Evolutionary conservation across 2,797 vertebrate genomes (phyloP).

Genomic region (Diglossa cyanea): DNA sequence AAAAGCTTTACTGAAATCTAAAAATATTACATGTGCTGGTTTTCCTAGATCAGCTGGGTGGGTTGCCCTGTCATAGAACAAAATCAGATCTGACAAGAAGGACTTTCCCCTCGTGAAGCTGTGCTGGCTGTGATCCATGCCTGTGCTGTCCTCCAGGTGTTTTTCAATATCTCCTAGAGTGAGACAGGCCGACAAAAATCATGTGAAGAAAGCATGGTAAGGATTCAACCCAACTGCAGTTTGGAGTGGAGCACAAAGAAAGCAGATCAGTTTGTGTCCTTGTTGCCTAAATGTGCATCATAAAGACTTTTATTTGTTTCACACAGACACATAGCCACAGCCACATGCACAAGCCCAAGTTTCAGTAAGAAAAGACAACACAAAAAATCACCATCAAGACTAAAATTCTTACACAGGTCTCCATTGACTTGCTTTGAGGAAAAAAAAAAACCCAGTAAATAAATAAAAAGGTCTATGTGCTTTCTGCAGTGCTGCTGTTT

Average conservation of each 20-base stretch:
- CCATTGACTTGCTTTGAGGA: constrained; percentile 59
- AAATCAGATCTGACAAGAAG: neutral
- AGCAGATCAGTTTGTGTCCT: neutral
- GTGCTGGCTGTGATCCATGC: no score
- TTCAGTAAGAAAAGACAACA: neutral
- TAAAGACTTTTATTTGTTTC: neutral
- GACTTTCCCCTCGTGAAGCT: neutral
- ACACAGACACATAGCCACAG: neutral
- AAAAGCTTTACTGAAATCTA: neutral
- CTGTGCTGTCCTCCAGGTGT: neutral
- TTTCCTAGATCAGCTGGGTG: neutral
- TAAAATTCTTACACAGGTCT: constrained; percentile 35
- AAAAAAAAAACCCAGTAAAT: neutral
- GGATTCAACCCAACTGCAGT: neutral
- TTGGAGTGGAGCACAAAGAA: neutral
- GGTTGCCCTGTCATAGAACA: neutral
- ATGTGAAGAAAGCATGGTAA: neutral
- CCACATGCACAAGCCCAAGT: neutral
- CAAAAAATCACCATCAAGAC: neutral
- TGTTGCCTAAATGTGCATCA: neutral
- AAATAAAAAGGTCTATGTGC: neutral
- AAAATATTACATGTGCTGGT: neutral
- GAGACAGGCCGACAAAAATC: neutral
- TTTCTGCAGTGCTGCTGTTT: constrained; percentile 50
- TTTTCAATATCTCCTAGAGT: neutral